Evolutionary conservation across 2,113 vertebrate genomes (phyloP).

Genomic region (Thryonomys swinderianus): DNA sequence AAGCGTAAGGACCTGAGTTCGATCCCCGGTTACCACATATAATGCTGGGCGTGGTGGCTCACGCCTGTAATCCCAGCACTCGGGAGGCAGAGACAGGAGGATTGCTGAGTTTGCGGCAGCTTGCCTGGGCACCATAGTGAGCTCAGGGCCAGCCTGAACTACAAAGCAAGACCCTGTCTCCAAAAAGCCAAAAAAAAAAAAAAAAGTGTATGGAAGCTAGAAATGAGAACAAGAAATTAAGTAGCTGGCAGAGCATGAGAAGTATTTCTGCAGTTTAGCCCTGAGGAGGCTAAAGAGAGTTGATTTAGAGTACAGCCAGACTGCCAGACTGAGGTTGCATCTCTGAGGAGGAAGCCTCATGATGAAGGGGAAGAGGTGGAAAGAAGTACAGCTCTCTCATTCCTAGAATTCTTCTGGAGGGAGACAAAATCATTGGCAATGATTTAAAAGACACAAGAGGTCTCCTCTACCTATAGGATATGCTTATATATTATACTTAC

Average conservation of each 20-base stretch:
- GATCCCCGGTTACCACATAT: too few species aligned
- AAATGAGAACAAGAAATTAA: conserved; percentile 39
- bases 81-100: too few species aligned
- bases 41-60: too few species aligned
- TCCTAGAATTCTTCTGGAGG: neutral
- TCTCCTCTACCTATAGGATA: neutral
- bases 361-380: neutral
- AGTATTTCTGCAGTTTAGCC: neutral
- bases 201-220: too few species aligned
- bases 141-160: too few species aligned
- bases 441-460: neutral
- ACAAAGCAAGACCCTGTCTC: too few species aligned
- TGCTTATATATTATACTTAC: neutral
- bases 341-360: neutral
- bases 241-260: neutral
- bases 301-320: neutral
- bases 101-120: too few species aligned
- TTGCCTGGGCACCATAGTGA: too few species aligned
- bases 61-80: too few species aligned
- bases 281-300: neutral
- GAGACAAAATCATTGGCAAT: neutral
- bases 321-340: neutral
- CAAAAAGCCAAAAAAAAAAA: too few species aligned
- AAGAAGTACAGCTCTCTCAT: neutral
- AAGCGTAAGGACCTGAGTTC: too few species aligned